These are phyloP conservation scores for Onychostruthus taczanowskii DNA, from an alignment of 2,113 vertebrate genomes.

Conservation along the genomic window DNA sequence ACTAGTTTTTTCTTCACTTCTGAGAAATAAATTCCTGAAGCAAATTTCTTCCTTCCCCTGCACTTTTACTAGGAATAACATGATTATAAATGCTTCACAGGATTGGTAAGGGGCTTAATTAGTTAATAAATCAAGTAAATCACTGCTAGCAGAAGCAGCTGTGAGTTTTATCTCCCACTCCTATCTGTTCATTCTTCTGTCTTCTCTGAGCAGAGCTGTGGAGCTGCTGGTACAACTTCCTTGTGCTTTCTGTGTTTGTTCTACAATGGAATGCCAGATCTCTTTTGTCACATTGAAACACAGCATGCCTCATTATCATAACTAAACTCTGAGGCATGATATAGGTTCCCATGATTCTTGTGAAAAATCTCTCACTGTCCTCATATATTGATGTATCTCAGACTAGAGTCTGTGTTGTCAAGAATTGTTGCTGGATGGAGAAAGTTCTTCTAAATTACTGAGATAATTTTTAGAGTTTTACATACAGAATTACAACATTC, in stretches of 20 bases:
- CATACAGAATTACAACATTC: not conserved
- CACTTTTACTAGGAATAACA: not conserved
- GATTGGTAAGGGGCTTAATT: not conserved
- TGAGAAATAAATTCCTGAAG: not conserved
- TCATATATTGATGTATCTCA: not conserved
- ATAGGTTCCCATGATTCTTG: not conserved
- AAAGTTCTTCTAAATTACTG: not conserved
- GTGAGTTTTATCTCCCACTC: not conserved
- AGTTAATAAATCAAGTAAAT: conserved; percentile 23
- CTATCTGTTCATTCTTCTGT: not conserved
- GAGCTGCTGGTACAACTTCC: not conserved
- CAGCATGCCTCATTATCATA: not conserved
- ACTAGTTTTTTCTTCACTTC: not conserved
- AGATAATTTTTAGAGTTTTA: not conserved
- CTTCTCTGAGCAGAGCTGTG: not conserved
- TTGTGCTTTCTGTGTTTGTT: not conserved
- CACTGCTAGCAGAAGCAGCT: not conserved
- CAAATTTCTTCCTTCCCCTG: not conserved
- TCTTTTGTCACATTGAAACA: not conserved
- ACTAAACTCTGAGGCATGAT: not conserved
- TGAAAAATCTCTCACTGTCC: not conserved
- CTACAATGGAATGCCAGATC: not conserved
- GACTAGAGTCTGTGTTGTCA: not conserved
- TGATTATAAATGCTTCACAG: not conserved
- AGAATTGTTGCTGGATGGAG: not conserved